phyloP scores from a whole-genome alignment of 2,888 invertebrate genomes.

The Drosophila paucipuncta region DNA sequence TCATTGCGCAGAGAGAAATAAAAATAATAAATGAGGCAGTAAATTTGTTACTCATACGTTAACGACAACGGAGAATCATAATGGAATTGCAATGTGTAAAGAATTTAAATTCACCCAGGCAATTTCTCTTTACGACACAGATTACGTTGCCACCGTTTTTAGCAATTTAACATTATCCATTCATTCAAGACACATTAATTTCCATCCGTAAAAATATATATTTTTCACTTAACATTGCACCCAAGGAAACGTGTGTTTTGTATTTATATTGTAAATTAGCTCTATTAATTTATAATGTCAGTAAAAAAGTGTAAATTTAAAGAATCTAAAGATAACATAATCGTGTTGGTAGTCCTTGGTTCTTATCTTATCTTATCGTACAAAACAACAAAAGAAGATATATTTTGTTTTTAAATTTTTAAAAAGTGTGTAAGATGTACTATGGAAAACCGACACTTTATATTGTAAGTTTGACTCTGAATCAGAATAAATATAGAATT shows the following conservation, averaged over 20 bases:
- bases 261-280: not conserved
- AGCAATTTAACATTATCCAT: not conserved
- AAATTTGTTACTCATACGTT: not conserved
- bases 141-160: not conserved
- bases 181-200: not conserved
- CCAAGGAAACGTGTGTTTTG: not conserved
- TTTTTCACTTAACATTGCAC: not conserved
- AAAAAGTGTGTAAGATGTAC: not conserved
- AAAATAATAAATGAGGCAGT: not conserved
- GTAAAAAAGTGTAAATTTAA: not conserved
- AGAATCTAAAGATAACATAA: not conserved
- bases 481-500: too few species aligned
- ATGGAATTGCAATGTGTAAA: not conserved
- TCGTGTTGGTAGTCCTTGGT: not conserved
- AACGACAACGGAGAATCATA: not conserved
- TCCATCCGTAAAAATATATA: not conserved
- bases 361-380: not conserved
- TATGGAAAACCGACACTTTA: too few species aligned
- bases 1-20: not conserved
- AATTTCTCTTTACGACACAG: not conserved
- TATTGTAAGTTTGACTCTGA: too few species aligned
- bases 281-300: not conserved
- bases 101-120: not conserved
- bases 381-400: not conserved
- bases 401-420: not conserved